phyloP scores from a whole-genome alignment of 1,140 invertebrate species.

The Scaptomyza pallida region DNA sequence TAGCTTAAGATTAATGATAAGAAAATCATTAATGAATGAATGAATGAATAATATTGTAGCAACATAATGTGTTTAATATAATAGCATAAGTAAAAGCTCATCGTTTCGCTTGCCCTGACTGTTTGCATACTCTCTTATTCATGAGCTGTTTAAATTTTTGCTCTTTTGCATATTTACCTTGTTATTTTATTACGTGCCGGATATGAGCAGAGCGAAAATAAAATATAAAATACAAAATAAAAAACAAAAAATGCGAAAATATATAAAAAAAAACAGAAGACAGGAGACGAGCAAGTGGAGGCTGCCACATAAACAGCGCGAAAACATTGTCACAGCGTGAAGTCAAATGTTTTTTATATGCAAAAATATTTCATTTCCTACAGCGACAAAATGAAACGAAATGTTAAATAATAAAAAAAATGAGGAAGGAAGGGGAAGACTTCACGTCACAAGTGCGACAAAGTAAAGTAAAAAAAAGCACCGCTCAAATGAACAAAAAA shows the following conservation, averaged over 20 bases:
- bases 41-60: constrained; percentile 9
- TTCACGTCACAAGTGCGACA: constrained; percentile 49
- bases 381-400: constrained; percentile 64
- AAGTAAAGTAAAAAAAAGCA: constrained; percentile 49
- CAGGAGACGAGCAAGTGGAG: constrained; percentile 11
- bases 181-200: constrained; percentile 76
- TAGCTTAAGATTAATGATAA: constrained; percentile 69
- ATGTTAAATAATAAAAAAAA: constrained; percentile 76
- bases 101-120: not conserved
- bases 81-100: constrained; percentile 2
- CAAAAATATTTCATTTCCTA: constrained; percentile 81
- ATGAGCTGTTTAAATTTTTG: constrained; percentile 63
- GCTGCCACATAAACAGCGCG: constrained; percentile 65
- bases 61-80: constrained; percentile 22
- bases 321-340: constrained; percentile 79
- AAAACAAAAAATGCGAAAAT: constrained; percentile 18
- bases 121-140: constrained; percentile 52
- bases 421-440: not conserved
- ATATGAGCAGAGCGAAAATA: constrained; percentile 70
- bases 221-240: constrained; percentile 65
- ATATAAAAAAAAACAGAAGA: constrained; percentile 6
- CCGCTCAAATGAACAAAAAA: constrained; percentile 1
- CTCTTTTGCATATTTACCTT: constrained; percentile 74
- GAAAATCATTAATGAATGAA: constrained; percentile 58
- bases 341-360: constrained; percentile 79